Evolutionary conservation across 2,797 vertebrate genomes (phyloP), one percentile per base, ranked within the genome.

Genomic region (Cyprinella venusta): DNA sequence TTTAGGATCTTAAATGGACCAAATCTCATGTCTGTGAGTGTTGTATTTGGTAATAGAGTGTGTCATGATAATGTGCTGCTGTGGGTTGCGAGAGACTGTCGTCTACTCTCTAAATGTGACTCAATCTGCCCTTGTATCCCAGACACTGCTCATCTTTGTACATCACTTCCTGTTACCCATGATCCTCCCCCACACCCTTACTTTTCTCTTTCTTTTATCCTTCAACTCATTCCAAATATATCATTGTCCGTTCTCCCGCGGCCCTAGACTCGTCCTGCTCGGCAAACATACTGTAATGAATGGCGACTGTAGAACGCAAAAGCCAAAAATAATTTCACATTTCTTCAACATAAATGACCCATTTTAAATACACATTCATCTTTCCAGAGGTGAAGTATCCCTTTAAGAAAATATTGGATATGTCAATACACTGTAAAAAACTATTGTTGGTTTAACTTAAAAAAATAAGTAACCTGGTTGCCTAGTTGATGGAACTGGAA

Each of bases 31-130:
- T 87, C 80, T 80, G 82, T 72, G 82, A 91, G 90, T 89, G 91
- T 85, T 91, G 92, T 92, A 89, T 92, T 84, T 90, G 88, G 87
- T 78, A 89, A 91, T 91, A 87, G 88, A 90, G 91, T 88, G 40
- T 81, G 75, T 86, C 59, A 64, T 88, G 76, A 71, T 86, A 88
- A 84, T 86, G 80, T 69, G 82, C 80, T 86, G 59, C 45, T 84
- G 80, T 68, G 38, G 16, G 63, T 81, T 78, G 68, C 26, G 42
- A 54, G 67, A 83, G 64, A 56, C 26, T 72, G 56, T 63, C 69
- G 80, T 63, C 69, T 81, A 81, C 56, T 52, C 30, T 65, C 59
- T 64, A 74, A 81, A 81, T 74, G 42, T 64, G 80, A 64, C 70
- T 81, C 80, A 50, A 74, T 81, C 69, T 81, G 59, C 56, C 21